Conservation (phyloP, 2,113 vertebrate species). For the Ptychochromis oligacanthus region DNA sequence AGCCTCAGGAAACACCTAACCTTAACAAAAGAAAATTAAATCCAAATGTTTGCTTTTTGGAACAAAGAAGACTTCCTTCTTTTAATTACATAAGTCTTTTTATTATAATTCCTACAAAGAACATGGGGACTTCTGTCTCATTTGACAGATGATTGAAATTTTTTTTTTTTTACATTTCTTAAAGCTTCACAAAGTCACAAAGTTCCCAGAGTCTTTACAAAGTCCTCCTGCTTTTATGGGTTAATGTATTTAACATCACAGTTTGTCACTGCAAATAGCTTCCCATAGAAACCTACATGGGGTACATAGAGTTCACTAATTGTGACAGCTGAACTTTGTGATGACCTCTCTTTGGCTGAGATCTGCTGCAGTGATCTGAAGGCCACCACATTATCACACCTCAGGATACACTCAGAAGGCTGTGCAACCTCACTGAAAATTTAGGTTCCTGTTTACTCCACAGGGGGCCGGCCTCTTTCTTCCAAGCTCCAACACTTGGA, state of each 20-base stretch:
- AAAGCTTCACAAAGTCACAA: not conserved
- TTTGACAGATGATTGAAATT: not conserved
- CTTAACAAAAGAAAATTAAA: constrained; percentile 3
- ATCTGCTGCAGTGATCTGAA: not conserved
- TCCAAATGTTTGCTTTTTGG: not conserved
- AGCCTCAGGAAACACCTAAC: constrained; percentile 7
- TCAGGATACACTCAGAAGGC: not conserved
- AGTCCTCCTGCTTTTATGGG: not conserved
- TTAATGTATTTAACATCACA: not conserved
- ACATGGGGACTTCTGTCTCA: not conserved
- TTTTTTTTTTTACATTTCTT: not conserved
- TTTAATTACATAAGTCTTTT: not conserved
- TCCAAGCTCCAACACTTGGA: not conserved
- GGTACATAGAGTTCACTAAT: not conserved
- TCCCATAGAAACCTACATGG: not conserved
- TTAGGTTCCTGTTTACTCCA: constrained; percentile 12
- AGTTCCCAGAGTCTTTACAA: not conserved
- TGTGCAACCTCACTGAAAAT: constrained; percentile 9
- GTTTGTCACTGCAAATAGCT: not conserved
- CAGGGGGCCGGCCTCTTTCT: not conserved
- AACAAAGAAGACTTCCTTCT: not conserved
- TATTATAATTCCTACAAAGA: not conserved
- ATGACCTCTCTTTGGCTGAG: not conserved
- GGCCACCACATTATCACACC: constrained; percentile 11
- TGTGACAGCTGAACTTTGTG: not conserved